Evolutionary conservation across 2,888 invertebrate genomes (phyloP).

Genomic region (Agrenia bidenticulata): DNA sequence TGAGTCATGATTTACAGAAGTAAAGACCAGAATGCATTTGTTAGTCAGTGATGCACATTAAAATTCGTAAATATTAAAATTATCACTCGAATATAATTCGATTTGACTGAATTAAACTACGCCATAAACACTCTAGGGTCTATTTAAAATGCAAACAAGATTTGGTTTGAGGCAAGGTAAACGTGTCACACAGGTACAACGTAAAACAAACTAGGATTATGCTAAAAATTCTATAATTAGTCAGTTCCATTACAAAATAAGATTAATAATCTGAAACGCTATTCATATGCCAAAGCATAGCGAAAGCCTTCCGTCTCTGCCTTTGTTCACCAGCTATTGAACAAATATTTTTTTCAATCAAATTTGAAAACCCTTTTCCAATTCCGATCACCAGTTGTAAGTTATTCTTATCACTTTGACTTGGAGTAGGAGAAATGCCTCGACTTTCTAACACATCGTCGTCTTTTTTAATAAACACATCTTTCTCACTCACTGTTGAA

Average conservation of each 20-base stretch:
- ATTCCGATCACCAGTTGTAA: conserved; percentile 46
- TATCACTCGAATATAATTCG: no score
- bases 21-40: no score
- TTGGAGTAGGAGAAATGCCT: conserved; percentile 37
- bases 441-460: conserved; percentile 15
- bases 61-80: no score
- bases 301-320: conserved; percentile 47
- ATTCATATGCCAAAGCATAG: conserved; percentile 46
- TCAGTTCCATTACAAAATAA: no score
- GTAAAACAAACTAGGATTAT: not conserved
- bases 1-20: no score
- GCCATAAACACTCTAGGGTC: not conserved
- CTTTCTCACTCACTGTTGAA: conserved; percentile 14
- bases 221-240: not conserved
- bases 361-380: conserved; percentile 50
- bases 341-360: conserved; percentile 46
- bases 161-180: no score
- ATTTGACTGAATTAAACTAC: no score
- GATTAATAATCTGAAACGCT: conserved; percentile 4
- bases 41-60: no score
- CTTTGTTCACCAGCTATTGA: conserved; percentile 35
- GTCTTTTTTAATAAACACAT: conserved; percentile 19
- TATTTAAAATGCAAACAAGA: no score
- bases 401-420: conserved; percentile 29
- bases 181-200: no score